Percentiles rank a stretch among this genome's conserved stretches.
phyloP scores from a whole-genome alignment of 2,888 invertebrate genomes.

The Polydesmus complanatus region DNA sequence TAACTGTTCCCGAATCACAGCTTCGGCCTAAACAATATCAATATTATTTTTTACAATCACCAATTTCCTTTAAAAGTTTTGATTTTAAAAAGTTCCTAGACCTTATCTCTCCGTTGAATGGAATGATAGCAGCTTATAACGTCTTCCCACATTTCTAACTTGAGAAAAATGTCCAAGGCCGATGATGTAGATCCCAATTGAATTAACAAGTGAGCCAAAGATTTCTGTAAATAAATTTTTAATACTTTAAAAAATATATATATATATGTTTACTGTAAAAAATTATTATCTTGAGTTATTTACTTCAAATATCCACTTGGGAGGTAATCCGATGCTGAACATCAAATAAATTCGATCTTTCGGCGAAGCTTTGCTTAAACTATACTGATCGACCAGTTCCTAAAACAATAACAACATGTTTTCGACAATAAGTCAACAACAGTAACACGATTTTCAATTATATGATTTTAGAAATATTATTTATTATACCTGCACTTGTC shows the following conservation, averaged over 20 bases:
- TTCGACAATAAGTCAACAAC: constrained; percentile 14
- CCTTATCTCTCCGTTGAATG: not conserved
- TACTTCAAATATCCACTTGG: constrained; percentile 59
- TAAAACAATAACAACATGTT: constrained; percentile 20
- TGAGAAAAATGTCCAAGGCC: constrained; percentile 62
- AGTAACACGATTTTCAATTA: constrained; percentile 7
- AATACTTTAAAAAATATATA: constrained; percentile 3
- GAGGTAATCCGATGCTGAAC: constrained; percentile 55
- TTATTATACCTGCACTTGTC: constrained; percentile 56
- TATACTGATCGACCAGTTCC: constrained; percentile 46
- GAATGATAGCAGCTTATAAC: constrained; percentile 77
- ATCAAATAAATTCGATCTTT: constrained; percentile 42
- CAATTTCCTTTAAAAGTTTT: no score
- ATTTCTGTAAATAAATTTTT: constrained; percentile 34
- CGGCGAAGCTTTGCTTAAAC: constrained; percentile 33
- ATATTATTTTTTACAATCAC: not conserved
- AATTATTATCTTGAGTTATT: not conserved
- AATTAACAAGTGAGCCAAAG: constrained; percentile 61
- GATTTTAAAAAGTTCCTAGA: not conserved
- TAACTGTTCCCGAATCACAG: constrained; percentile 64
- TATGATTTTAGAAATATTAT: not conserved
- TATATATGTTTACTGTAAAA: constrained; percentile 2
- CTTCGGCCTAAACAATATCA: constrained; percentile 51
- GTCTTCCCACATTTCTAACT: constrained; percentile 76
- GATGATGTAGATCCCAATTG: constrained; percentile 70